phyloP scores from a whole-genome alignment of 2,113 vertebrate species.

The Jacana jacana region DNA sequence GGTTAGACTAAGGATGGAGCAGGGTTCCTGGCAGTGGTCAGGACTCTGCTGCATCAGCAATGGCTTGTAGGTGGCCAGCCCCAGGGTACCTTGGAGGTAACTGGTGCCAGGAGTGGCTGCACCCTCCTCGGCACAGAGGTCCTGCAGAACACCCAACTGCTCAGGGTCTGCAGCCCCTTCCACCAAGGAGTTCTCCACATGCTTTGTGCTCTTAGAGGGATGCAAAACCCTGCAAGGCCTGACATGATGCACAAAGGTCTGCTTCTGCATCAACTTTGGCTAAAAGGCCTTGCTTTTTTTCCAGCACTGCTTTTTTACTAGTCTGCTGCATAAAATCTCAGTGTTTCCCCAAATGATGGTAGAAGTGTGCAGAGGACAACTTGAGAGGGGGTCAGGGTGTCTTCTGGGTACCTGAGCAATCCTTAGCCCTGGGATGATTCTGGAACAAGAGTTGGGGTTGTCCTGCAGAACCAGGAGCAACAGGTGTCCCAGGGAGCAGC shows the following conservation, averaged over 20 bases:
- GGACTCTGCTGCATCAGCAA: neutral
- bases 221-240: neutral
- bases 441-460: neutral
- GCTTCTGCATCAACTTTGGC: neutral
- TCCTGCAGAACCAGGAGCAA: neutral
- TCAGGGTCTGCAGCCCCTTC: neutral
- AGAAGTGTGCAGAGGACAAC: neutral
- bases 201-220: neutral
- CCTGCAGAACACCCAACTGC: neutral
- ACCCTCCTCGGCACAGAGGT: accelerated
- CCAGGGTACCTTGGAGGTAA: neutral
- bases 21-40: neutral
- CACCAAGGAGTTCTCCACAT: neutral
- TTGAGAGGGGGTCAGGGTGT: neutral
- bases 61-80: neutral
- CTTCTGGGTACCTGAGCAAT: neutral
- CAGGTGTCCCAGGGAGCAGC: neutral
- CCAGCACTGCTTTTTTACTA: neutral
- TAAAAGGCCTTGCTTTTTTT: neutral
- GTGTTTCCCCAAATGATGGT: neutral
- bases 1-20: neutral
- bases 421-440: neutral
- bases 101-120: neutral
- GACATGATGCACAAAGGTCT: neutral
- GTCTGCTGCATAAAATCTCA: neutral